Percentiles rank a stretch among this genome's conserved stretches.
Conservation (phyloP, 2,888 invertebrate genomes). For the Xestia c-nigrum region DNA sequence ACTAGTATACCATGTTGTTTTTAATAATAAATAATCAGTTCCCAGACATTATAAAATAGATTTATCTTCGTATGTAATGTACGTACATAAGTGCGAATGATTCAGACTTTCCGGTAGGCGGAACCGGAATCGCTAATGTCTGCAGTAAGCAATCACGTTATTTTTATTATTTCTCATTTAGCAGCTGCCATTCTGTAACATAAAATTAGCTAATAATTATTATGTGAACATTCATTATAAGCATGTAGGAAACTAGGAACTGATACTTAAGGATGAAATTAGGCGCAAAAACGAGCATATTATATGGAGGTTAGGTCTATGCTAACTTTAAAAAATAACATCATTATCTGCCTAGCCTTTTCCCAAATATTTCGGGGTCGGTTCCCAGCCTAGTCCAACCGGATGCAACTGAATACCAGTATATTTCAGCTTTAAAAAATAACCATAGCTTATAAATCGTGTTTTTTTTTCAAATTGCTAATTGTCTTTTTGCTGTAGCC, state of each 20-base stretch:
- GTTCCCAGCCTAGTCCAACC: no score
- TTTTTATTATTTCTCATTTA: conserved; percentile 49
- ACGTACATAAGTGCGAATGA: conserved; percentile 35
- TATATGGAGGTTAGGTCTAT: neutral
- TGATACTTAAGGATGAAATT: neutral
- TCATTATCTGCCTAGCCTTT: no score
- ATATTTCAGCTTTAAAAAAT: no score
- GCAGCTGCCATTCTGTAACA: conserved; percentile 16
- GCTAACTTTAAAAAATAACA: neutral
- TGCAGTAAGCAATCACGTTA: conserved; percentile 41
- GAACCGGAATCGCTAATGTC: conserved; percentile 56
- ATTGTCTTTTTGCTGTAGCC: no score
- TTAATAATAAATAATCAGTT: neutral
- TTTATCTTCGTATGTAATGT: conserved; percentile 17
- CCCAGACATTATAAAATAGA: conserved; percentile 8
- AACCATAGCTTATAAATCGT: no score
- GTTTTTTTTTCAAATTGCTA: no score
- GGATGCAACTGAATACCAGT: no score
- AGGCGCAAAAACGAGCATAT: neutral
- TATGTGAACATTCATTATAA: neutral
- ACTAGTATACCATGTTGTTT: no score
- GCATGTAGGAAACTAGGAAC: neutral
- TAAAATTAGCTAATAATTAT: conserved; percentile 27
- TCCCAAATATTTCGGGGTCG: no score
- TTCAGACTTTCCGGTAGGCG: conserved; percentile 46